Conservation (phyloP, 2,113 vertebrate species). For the Cheirogaleus medius region DNA sequence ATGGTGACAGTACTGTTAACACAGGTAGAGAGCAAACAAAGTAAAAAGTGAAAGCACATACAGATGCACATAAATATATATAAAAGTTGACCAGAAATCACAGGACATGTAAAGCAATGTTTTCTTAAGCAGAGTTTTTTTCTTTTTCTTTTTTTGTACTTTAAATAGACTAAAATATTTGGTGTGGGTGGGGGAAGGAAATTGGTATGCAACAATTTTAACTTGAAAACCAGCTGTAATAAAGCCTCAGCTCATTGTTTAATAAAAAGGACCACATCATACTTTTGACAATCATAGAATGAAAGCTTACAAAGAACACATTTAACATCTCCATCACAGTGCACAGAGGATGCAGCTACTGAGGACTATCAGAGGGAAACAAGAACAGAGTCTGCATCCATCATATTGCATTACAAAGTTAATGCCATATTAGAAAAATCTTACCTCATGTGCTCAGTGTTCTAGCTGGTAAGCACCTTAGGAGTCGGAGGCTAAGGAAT, state of each 20-base stretch:
- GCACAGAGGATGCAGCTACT: constrained; percentile 53
- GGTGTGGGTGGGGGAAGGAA: constrained; percentile 74
- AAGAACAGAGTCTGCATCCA: not conserved
- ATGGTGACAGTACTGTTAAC: constrained; percentile 51
- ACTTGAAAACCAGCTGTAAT: constrained; percentile 81
- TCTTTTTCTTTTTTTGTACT: constrained; percentile 48
- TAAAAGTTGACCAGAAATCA: constrained; percentile 66
- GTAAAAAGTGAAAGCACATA: constrained; percentile 61
- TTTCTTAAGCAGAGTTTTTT: constrained; percentile 71
- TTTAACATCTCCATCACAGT: constrained; percentile 55
- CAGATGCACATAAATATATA: constrained; percentile 52
- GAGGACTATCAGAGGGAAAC: constrained; percentile 28
- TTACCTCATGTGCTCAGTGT: not conserved
- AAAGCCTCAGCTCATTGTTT: constrained; percentile 74
- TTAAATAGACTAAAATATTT: constrained; percentile 78
- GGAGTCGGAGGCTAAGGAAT: not conserved
- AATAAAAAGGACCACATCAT: constrained; percentile 29
- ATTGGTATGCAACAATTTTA: constrained; percentile 85
- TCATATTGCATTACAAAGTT: not conserved
- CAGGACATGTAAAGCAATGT: constrained; percentile 71
- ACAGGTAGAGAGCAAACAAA: constrained; percentile 56
- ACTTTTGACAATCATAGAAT: constrained; percentile 64
- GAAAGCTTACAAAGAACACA: constrained; percentile 77
- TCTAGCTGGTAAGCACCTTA: constrained; percentile 49
- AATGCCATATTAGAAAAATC: not conserved